Evolutionary conservation across 1,140 invertebrate genomes (phyloP).

Genomic region (Ips nitidus): DNA sequence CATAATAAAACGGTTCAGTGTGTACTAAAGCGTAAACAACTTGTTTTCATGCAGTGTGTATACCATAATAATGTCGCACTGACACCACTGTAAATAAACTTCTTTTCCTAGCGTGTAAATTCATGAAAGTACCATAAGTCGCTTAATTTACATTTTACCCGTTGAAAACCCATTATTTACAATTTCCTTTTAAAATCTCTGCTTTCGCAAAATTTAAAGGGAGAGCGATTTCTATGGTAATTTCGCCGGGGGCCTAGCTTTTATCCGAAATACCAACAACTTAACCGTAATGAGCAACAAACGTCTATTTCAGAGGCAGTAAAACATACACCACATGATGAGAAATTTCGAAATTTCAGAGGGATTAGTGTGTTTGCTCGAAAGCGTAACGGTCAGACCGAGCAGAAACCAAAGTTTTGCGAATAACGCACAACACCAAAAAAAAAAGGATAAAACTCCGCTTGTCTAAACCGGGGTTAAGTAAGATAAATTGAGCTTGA

Average conservation of each 20-base stretch:
- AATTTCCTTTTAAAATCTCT: too few species aligned
- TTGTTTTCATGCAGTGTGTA: too few species aligned
- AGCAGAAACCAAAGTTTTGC: background rate
- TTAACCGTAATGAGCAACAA: constrained; percentile 2
- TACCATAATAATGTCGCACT: too few species aligned
- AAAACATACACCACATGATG: background rate
- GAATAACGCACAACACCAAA: background rate
- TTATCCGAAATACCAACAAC: background rate
- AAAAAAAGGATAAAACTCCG: background rate
- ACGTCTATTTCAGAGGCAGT: background rate
- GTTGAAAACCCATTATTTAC: too few species aligned
- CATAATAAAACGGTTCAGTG: too few species aligned
- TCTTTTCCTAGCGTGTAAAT: too few species aligned
- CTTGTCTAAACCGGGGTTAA: constrained; percentile 1
- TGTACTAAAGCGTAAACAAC: too few species aligned
- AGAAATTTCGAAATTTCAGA: background rate
- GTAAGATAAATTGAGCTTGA: constrained; percentile 1
- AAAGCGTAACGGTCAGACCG: background rate
- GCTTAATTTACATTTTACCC: too few species aligned
- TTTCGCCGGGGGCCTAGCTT: background rate
- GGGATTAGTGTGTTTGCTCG: background rate
- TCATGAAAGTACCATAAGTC: too few species aligned
- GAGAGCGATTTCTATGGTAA: background rate
- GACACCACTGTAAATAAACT: too few species aligned
- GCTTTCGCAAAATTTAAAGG: too few species aligned